phyloP scores from a whole-genome alignment of 2,797 vertebrate genomes.

The Oreortyx pictus region DNA sequence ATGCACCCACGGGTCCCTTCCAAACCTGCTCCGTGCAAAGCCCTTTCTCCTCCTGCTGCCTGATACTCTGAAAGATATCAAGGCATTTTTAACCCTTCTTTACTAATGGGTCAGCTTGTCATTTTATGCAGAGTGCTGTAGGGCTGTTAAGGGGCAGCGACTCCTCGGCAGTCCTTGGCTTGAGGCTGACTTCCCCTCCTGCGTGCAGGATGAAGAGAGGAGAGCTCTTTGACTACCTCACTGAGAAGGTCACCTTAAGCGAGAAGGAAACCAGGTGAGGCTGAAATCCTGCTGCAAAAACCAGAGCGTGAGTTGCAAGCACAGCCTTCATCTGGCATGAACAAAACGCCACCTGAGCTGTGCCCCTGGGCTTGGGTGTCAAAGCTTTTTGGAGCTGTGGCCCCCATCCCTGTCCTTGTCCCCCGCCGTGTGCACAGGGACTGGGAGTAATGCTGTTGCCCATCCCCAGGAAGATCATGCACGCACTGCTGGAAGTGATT shows the following conservation, averaged over 20 bases:
- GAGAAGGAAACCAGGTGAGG: slow-evolving; percentile 97
- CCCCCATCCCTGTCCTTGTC: background rate
- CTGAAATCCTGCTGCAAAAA: background rate
- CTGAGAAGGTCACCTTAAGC: slow-evolving; percentile 94
- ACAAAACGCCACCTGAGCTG: background rate
- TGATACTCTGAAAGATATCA: background rate
- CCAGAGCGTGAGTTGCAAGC: rapidly evolving
- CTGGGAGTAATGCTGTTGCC: background rate
- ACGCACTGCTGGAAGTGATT: slow-evolving; percentile 92
- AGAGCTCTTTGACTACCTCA: slow-evolving; percentile 98
- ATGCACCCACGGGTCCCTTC: background rate
- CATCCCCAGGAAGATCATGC: slow-evolving; percentile 91
- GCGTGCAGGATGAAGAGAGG: slow-evolving; percentile 91
- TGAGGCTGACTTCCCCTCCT: background rate
- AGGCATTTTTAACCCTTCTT: background rate
- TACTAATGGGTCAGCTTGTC: background rate
- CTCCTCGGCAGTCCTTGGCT: rapidly evolving
- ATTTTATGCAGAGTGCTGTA: background rate
- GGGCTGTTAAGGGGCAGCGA: background rate
- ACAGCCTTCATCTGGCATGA: rapidly evolving
- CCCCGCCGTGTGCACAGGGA: rapidly evolving
- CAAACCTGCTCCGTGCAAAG: background rate
- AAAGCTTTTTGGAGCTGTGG: background rate
- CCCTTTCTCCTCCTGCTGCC: background rate
- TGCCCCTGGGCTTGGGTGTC: background rate